Evolutionary conservation across 2,797 vertebrate species (phyloP).

Genomic region (Acanthopagrus latus): DNA sequence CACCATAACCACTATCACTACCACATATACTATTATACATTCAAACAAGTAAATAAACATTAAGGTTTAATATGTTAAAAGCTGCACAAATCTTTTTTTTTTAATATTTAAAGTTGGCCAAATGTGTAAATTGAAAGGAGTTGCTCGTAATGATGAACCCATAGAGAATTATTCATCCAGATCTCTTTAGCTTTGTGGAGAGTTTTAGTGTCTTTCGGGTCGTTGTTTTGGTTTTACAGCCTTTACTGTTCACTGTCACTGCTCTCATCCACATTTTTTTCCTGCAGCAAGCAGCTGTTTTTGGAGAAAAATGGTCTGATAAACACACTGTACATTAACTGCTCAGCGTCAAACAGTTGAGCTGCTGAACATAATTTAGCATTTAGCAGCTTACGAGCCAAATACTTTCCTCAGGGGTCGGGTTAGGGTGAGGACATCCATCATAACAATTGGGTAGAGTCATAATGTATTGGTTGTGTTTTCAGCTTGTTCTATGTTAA

Average conservation of each 20-base stretch:
- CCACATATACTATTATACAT: background rate
- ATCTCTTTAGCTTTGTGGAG: background rate
- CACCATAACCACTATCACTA: background rate
- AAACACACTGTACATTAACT: background rate
- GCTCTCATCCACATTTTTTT: background rate
- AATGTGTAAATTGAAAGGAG: background rate
- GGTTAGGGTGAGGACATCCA: too few relatives aligned
- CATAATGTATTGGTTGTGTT: background rate
- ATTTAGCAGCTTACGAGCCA: background rate
- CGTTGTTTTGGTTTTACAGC: background rate
- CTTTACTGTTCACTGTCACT: background rate
- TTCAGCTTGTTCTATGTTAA: background rate
- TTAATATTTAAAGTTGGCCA: background rate
- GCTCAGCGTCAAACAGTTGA: background rate
- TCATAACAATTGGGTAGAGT: background rate
- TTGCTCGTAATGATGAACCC: background rate
- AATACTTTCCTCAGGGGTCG: background rate
- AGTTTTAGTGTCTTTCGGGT: conserved; percentile 3
- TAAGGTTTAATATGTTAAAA: background rate
- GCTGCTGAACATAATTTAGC: background rate
- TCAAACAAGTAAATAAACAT: background rate
- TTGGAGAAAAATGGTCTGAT: too few relatives aligned
- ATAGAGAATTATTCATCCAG: background rate
- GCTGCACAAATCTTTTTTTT: background rate
- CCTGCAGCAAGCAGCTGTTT: background rate